Percentiles rank a stretch among this genome's conserved stretches.
Evolutionary conservation across 2,888 invertebrate species (phyloP).

Genomic region (Cataglyphis livida): DNA sequence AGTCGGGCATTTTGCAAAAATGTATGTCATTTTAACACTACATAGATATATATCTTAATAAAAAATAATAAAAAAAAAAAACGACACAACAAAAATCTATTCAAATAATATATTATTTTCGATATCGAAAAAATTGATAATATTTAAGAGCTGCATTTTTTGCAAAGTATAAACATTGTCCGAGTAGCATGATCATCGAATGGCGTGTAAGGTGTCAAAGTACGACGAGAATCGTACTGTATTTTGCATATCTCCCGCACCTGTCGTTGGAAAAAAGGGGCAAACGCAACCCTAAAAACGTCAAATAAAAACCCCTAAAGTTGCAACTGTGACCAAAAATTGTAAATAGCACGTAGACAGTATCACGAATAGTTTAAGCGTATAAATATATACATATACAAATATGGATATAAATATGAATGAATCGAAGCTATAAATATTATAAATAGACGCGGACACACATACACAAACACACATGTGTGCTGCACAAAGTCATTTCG

Average conservation of each 20-base stretch:
- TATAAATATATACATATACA: constrained; percentile 78
- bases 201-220: constrained; percentile 56
- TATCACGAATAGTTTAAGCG: constrained; percentile 77
- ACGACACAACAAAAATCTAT: background rate
- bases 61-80: background rate
- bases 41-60: background rate
- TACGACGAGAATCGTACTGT: constrained; percentile 69
- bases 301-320: constrained; percentile 59
- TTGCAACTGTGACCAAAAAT: constrained; percentile 81
- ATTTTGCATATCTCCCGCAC: constrained; percentile 78
- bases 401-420: constrained; percentile 70
- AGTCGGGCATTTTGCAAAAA: background rate
- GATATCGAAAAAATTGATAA: background rate
- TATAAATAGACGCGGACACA: constrained; percentile 72
- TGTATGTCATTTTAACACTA: background rate
- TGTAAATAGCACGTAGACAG: constrained; percentile 80
- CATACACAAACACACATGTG: constrained; percentile 3
- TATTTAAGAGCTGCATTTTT: background rate
- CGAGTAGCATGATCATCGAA: constrained; percentile 59
- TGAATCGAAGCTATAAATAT: constrained; percentile 74
- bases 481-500: constrained; percentile 38
- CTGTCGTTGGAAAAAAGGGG: constrained; percentile 71
- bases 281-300: constrained; percentile 3
- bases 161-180: background rate
- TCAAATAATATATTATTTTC: background rate